A percentile compares a stretch with the other conserved stretches of the same genome.
Evolutionary conservation across 2,797 vertebrate genomes (phyloP).

Genomic region (Percopsis omiscomaycus): DNA sequence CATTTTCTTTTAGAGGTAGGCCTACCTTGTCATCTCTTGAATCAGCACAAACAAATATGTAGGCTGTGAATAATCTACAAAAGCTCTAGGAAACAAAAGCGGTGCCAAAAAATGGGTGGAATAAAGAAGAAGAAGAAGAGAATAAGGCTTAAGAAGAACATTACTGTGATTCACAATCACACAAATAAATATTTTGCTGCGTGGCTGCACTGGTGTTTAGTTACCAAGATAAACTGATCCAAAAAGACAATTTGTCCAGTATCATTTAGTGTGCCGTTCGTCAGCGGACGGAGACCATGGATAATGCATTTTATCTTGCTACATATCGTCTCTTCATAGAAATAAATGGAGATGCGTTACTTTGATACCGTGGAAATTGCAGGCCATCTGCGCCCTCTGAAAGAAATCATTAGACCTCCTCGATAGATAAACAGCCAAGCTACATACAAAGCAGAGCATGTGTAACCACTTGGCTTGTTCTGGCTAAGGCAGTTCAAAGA

Average conservation of each 20-base stretch:
- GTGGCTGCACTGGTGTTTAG: constrained; percentile 23
- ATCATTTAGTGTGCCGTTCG: constrained; percentile 44
- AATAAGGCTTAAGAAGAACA: no score
- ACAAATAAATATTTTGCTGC: constrained; percentile 13
- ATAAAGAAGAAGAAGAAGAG: no score
- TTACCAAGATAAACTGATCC: constrained; percentile 44
- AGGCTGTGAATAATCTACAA: no score
- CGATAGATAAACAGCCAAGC: constrained; percentile 67
- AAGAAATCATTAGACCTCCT: constrained; percentile 59
- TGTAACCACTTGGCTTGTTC: constrained; percentile 64
- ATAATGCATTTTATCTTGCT: constrained; percentile 65
- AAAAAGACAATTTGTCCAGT: constrained; percentile 53
- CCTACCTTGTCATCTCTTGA: no score
- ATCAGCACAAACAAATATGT: no score
- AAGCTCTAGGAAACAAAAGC: no score
- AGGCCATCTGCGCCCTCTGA: constrained; percentile 70
- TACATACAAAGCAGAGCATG: constrained; percentile 50
- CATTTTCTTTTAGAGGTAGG: no score
- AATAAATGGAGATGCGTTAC: constrained; percentile 70
- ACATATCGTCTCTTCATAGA: constrained; percentile 63
- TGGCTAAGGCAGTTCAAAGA: constrained; percentile 49
- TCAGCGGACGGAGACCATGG: constrained; percentile 44
- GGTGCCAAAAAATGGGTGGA: no score
- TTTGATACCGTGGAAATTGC: constrained; percentile 72
- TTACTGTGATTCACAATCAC: no score